Percentiles rank a stretch among this genome's conserved stretches.
Evolutionary conservation across 2,797 vertebrate species (phyloP).

Genomic region (Hydrophis major): DNA sequence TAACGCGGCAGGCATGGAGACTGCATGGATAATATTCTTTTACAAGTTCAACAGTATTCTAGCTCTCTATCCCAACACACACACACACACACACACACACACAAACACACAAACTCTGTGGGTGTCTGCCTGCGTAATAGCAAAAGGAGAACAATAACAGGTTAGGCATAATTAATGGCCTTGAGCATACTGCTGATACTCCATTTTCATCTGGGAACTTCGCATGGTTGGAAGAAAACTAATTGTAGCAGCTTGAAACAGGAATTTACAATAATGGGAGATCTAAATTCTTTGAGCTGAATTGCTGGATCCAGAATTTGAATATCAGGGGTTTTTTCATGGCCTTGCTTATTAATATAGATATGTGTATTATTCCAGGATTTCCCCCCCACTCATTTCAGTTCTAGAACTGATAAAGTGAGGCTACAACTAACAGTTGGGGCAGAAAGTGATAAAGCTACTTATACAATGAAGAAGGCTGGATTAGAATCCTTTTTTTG

Average conservation of each 20-base stretch:
- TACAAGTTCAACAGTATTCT: neutral
- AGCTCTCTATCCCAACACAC: neutral
- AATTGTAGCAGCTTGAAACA: neutral
- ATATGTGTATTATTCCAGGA: neutral
- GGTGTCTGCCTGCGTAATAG: neutral
- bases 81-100: rapidly evolving
- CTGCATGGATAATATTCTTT: neutral
- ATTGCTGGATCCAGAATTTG: neutral
- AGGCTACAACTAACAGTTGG: neutral
- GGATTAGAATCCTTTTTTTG: neutral
- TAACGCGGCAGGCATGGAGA: neutral
- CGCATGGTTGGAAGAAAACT: neutral
- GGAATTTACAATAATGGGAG: neutral
- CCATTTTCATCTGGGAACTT: neutral
- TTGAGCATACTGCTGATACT: neutral
- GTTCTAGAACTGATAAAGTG: neutral
- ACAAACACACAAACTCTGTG: neutral
- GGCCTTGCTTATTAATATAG: neutral
- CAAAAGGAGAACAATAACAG: neutral
- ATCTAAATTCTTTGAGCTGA: neutral
- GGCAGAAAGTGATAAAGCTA: neutral
- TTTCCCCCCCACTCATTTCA: neutral
- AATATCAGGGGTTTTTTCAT: no score
- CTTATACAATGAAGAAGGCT: neutral
- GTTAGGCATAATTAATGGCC: neutral